Conservation (phyloP, 2,888 invertebrate genomes). For the Amiota mariae region DNA sequence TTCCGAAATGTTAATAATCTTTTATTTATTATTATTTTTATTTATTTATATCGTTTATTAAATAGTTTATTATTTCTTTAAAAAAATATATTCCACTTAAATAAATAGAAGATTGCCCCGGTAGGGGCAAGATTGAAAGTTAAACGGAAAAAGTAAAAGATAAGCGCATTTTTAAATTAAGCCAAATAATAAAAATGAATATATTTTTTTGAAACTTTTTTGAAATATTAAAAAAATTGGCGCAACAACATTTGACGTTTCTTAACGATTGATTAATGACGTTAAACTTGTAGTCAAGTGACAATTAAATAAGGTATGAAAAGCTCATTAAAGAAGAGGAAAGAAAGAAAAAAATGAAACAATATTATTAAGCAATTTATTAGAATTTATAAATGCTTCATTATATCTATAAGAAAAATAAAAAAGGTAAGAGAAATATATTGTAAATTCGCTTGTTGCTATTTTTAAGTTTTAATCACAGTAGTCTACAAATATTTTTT, state of each 20-base stretch:
- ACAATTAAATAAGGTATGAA: conserved; percentile 29
- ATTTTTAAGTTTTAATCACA: conserved; percentile 66
- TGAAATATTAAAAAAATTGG: conserved; percentile 52
- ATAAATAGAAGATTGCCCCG: neutral
- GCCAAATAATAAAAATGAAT: conserved; percentile 64
- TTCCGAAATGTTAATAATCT: conserved; percentile 37
- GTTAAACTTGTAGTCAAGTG: conserved; percentile 40
- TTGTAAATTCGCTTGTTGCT: conserved; percentile 70
- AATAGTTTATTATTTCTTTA: neutral
- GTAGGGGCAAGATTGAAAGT: conserved; percentile 38
- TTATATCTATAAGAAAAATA: conserved; percentile 15
- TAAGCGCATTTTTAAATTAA: conserved; percentile 60
- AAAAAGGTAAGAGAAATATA: conserved; percentile 46
- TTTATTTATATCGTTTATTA: conserved; percentile 48
- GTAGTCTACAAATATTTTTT: conserved; percentile 68
- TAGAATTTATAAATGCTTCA: conserved; percentile 30
- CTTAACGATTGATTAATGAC: conserved; percentile 26
- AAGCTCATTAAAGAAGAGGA: conserved; percentile 49
- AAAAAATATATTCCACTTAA: too few species aligned
- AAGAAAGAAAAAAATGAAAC: conserved; percentile 28
- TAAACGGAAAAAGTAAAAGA: conserved; percentile 38
- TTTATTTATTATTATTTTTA: conserved; percentile 36
- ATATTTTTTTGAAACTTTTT: conserved; percentile 72
- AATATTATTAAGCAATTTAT: neutral
- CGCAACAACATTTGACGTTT: conserved; percentile 19